A percentile compares a stretch with the other conserved stretches of the same genome.
phyloP scores from a whole-genome alignment of 1,140 invertebrate genomes.

The Drosophila willistoni region DNA sequence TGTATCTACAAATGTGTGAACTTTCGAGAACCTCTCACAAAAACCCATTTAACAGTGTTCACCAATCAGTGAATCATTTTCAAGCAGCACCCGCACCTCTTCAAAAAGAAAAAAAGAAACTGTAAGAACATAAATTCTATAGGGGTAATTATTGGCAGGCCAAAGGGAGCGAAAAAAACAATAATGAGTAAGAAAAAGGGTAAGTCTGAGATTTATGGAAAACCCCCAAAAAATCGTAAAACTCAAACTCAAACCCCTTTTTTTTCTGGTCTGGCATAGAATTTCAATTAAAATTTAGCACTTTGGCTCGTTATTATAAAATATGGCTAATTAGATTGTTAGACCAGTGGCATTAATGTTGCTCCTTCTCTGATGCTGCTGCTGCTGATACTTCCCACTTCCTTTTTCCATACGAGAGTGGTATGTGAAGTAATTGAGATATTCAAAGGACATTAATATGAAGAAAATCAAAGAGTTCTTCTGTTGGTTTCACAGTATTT shows the following conservation, averaged over 20 bases:
- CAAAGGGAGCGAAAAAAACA: conserved; percentile 10
- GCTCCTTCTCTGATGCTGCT: neutral
- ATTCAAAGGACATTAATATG: too few relatives aligned
- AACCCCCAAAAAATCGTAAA: conserved; percentile 18
- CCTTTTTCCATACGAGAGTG: neutral
- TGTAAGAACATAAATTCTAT: conserved; percentile 49
- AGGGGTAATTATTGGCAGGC: conserved; percentile 72
- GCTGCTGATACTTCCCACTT: neutral
- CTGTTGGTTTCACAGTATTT: too few relatives aligned
- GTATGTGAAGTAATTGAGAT: neutral
- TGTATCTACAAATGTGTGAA: neutral
- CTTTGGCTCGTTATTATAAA: conserved; percentile 71
- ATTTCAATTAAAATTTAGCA: conserved; percentile 81
- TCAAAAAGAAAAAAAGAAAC: conserved; percentile 24
- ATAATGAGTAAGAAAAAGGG: conserved; percentile 43
- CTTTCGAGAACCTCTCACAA: neutral
- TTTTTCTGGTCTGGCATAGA: conserved; percentile 44
- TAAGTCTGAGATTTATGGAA: conserved; percentile 57
- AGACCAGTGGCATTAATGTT: conserved; percentile 42
- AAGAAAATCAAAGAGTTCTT: too few relatives aligned
- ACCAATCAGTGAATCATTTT: conserved; percentile 9
- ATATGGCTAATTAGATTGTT: conserved; percentile 79
- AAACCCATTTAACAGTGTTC: neutral
- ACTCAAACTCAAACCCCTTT: conserved; percentile 18
- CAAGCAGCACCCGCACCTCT: conserved; percentile 32